Percentiles rank a stretch among this genome's conserved stretches.
Evolutionary conservation across 64 coral and sea anemone genomes (phyloP).

Genomic region (Catalaphyllia jardinei): DNA sequence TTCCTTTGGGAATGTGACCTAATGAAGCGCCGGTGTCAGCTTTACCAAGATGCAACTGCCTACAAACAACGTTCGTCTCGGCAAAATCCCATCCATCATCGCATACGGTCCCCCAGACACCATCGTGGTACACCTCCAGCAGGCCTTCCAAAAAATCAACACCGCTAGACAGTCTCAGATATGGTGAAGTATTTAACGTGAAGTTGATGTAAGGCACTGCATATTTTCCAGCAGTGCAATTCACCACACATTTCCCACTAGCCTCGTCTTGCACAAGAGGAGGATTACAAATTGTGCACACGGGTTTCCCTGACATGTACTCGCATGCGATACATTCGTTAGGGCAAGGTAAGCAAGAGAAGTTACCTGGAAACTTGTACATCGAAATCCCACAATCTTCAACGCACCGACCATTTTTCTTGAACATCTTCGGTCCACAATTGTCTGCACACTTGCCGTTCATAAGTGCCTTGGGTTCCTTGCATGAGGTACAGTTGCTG

Average conservation of each 20-base stretch:
- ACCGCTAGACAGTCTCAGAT: slow-evolving; percentile 66
- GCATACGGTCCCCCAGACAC: slow-evolving; percentile 90
- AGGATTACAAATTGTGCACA: slow-evolving; percentile 58
- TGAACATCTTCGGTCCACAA: slow-evolving; percentile 52
- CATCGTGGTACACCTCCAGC: slow-evolving; percentile 72
- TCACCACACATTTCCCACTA: background rate
- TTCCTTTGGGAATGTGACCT: slow-evolving; percentile 32
- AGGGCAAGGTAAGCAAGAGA: slow-evolving; percentile 62
- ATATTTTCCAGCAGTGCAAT: slow-evolving; percentile 53
- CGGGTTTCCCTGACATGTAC: background rate
- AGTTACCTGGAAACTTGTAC: slow-evolving; percentile 46
- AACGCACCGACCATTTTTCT: slow-evolving; percentile 55
- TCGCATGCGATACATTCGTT: slow-evolving; percentile 45
- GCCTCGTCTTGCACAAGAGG: slow-evolving; percentile 10
- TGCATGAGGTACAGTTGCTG: slow-evolving; percentile 75
- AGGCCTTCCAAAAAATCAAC: slow-evolving; percentile 75
- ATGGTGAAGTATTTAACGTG: background rate
- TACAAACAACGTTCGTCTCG: slow-evolving; percentile 69
- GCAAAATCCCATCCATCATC: slow-evolving; percentile 75
- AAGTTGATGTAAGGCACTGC: slow-evolving; percentile 45
- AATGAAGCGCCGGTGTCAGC: background rate
- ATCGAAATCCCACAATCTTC: slow-evolving; percentile 48
- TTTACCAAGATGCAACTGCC: slow-evolving; percentile 51
- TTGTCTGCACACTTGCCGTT: slow-evolving; percentile 61
- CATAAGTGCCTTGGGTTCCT: slow-evolving; percentile 56